Percentiles rank a stretch among this genome's conserved stretches.
Evolutionary conservation across 1,140 invertebrate genomes (phyloP).

Genomic region (Drosophila willistoni): DNA sequence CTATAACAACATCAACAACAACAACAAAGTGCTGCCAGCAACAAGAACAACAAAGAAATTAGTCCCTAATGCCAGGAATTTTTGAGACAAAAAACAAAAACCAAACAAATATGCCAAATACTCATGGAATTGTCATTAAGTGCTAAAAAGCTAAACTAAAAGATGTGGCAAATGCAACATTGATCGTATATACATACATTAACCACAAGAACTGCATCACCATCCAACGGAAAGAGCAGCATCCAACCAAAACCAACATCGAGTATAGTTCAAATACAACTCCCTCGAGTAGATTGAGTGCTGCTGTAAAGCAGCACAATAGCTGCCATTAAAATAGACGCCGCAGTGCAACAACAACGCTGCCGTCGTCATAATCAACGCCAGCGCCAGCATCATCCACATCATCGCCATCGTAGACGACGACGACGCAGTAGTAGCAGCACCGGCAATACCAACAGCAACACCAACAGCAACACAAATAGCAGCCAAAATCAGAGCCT

Average conservation of each 20-base stretch:
- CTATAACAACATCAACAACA: slow-evolving; percentile 36
- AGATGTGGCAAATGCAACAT: slow-evolving; percentile 35
- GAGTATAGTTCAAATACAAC: slow-evolving; percentile 15
- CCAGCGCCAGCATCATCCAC: slow-evolving; percentile 75
- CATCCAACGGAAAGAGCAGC: slow-evolving; percentile 25
- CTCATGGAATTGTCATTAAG: slow-evolving; percentile 67
- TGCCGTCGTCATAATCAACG: slow-evolving; percentile 80
- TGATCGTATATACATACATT: slow-evolving; percentile 9
- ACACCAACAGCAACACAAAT: slow-evolving; percentile 28
- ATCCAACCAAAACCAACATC: slow-evolving; percentile 27
- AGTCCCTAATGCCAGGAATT: slow-evolving; percentile 11
- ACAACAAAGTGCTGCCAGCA: slow-evolving; percentile 57
- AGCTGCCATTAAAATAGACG: slow-evolving; percentile 81
- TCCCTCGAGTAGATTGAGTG: slow-evolving; percentile 59
- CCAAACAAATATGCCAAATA: slow-evolving; percentile 30
- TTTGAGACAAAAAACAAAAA: slow-evolving; percentile 32
- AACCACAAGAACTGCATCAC: slow-evolving; percentile 10
- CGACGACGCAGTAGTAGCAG: slow-evolving; percentile 59
- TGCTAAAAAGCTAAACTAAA: slow-evolving; percentile 41
- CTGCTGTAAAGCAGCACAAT: slow-evolving; percentile 79
- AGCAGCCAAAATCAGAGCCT: slow-evolving; percentile 6
- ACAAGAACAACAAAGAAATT: slow-evolving; percentile 49
- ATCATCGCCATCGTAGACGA: slow-evolving; percentile 78
- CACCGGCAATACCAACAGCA: slow-evolving; percentile 19
- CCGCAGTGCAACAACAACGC: slow-evolving; percentile 78